A percentile compares a stretch with the other conserved stretches of the same genome.
phyloP scores from a whole-genome alignment of 2,888 invertebrate species.

The Campoplex nolae region DNA sequence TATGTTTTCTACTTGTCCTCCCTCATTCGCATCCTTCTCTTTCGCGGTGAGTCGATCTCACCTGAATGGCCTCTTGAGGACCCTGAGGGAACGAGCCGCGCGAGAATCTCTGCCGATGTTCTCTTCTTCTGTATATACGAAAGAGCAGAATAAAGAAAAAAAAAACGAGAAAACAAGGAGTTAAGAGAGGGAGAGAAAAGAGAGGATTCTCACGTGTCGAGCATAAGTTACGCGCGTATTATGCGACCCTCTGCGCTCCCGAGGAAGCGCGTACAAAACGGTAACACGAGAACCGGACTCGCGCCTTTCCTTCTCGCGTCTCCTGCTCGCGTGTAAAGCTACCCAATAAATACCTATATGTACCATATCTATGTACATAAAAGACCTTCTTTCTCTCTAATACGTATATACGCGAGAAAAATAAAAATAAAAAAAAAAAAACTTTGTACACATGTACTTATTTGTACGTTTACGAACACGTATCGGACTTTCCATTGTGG shows the following conservation, averaged over 20 bases:
- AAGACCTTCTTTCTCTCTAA: conserved; percentile 19
- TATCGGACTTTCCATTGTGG: neutral
- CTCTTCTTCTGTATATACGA: conserved; percentile 29
- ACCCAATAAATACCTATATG: conserved; percentile 34
- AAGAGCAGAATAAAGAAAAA: neutral
- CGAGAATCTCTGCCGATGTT: conserved; percentile 47
- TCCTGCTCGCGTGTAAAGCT: conserved; percentile 26
- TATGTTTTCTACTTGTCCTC: conserved; percentile 64
- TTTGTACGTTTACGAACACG: neutral
- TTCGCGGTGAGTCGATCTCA: conserved; percentile 48
- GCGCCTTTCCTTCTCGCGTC: conserved; percentile 47
- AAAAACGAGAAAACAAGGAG: neutral
- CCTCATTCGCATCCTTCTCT: conserved; percentile 26
- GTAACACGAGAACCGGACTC: conserved; percentile 78
- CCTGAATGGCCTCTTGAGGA: conserved; percentile 59
- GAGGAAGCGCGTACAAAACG: conserved; percentile 74
- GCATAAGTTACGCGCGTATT: conserved; percentile 78
- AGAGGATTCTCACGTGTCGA: conserved; percentile 70
- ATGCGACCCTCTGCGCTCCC: conserved; percentile 73
- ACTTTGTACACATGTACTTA: conserved; percentile 6
- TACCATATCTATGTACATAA: conserved; percentile 33
- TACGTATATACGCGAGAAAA: conserved; percentile 1
- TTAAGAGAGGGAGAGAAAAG: conserved; percentile 10
- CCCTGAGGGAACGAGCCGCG: conserved; percentile 44
- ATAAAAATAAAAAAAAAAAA: neutral